phyloP scores from a whole-genome alignment of 2,888 invertebrate genomes.

The Eupithecia subumbrata region DNA sequence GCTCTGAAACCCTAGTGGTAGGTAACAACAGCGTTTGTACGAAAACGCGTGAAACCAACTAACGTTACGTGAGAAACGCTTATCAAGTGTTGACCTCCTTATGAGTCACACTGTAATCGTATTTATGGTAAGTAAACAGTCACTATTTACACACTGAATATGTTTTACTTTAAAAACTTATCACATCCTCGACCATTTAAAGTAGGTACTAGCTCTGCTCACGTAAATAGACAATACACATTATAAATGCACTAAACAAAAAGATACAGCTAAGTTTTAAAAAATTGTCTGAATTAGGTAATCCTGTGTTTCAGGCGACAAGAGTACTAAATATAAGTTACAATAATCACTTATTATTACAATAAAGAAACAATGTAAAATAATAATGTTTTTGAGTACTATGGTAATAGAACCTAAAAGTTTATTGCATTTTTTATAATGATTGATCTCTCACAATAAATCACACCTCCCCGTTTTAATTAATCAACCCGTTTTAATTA shows the following conservation, averaged over 20 bases:
- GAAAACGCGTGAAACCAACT: neutral
- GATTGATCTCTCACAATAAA: too few relatives aligned
- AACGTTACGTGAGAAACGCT: slow-evolving; percentile 30
- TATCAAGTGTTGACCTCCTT: slow-evolving; percentile 31
- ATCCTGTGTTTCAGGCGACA: too few relatives aligned
- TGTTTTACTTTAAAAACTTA: neutral
- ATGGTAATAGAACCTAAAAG: neutral
- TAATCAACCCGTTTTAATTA: too few relatives aligned
- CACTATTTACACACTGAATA: slow-evolving; percentile 12
- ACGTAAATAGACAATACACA: neutral
- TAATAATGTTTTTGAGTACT: neutral
- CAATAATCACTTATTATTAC: too few relatives aligned
- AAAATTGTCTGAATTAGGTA: too few relatives aligned
- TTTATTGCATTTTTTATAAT: too few relatives aligned
- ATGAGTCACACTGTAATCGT: slow-evolving; percentile 28
- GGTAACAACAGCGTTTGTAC: slow-evolving; percentile 1
- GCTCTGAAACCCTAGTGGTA: too few relatives aligned
- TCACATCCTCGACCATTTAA: neutral
- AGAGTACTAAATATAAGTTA: too few relatives aligned
- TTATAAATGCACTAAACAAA: too few relatives aligned
- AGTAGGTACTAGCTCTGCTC: neutral
- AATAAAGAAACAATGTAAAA: neutral
- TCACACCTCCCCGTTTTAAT: too few relatives aligned
- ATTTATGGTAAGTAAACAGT: slow-evolving; percentile 13
- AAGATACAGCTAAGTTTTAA: too few relatives aligned